Base-by-base conservation (phyloP, 2,113 vertebrate species). In the Ochotona curzoniae region DNA sequence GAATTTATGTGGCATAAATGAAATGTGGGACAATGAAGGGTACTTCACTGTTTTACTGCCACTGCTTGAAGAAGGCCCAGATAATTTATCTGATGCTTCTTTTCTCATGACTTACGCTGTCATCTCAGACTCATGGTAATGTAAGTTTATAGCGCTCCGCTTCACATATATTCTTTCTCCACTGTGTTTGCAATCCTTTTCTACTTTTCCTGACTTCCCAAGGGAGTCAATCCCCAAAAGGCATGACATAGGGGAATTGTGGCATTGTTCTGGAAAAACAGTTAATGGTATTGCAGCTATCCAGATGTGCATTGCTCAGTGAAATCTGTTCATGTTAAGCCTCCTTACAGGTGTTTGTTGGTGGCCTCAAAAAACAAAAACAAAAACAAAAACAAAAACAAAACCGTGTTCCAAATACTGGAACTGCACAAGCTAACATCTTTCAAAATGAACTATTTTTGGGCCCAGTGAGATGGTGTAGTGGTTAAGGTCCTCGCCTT, bases 1-100 rank as follows among this genome's bases (percentile, higher is more conserved):
- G 63, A 91, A 94, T 91, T 85, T 93, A 75, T 82, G 15, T 32
- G 54, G 63, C 51, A 85, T 83, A 54, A n/a, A 71, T 74, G 78
- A 91, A 89, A 81, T 73, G 67, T 7, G 4, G 20, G 35, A 75
- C 57, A 26, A 75, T 14, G 21, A 69, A 85, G 11, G 0, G 25
- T 74, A 28, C 47, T 80, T 35, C 35, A 30, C 4, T 67, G 35
- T 69, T 93, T 96, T 95, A 89, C 78, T 83, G 57, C 66, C 67
- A 71, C 57, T 83, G 90, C 83, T 89, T 92, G 61, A 67, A 71
- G 73, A 83, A 83, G 49, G 20, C 51, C 69, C 81, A 9, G 69
- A 49, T 93, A 87, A 89, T 85, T 96, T 81, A 82, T 60, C 20
- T 64, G 49, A 81, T 1, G 26, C 25, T 83, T 93, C 14, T 30